Evolutionary conservation across 2,888 invertebrate species (phyloP).

Genomic region (Plebejus anna): DNA sequence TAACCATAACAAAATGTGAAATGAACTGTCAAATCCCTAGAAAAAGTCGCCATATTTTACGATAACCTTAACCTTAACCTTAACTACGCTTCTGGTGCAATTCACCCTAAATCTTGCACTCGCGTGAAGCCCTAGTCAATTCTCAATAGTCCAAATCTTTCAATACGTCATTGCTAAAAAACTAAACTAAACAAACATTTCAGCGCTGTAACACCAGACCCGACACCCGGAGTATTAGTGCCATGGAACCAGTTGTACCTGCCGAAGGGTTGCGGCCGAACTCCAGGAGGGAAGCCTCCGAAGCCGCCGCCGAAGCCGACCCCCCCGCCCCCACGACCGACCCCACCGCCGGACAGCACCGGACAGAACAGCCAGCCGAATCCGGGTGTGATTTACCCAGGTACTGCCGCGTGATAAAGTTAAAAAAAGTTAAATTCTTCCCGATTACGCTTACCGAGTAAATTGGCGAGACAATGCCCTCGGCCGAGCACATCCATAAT

Average conservation of each 20-base stretch:
- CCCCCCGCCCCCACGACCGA: constrained; percentile 46
- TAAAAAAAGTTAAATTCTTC: neutral
- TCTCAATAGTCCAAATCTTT: neutral
- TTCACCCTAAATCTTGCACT: too few species aligned
- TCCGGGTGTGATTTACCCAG: constrained; percentile 57
- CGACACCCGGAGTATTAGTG: constrained; percentile 50
- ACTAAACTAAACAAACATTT: constrained; percentile 20
- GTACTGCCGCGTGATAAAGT: constrained; percentile 33
- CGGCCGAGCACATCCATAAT: too few species aligned
- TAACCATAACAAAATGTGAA: too few species aligned
- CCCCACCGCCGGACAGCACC: constrained; percentile 55
- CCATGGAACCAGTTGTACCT: constrained; percentile 85
- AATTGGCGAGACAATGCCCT: too few species aligned
- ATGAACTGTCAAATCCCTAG: too few species aligned
- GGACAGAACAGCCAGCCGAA: constrained; percentile 62
- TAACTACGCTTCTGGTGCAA: too few species aligned
- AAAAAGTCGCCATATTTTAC: too few species aligned
- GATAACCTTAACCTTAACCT: too few species aligned
- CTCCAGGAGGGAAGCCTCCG: constrained; percentile 66
- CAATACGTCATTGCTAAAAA: neutral
- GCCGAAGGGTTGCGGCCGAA: constrained; percentile 85
- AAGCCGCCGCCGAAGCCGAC: constrained; percentile 60
- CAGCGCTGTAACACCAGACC: constrained; percentile 39
- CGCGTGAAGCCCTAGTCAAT: too few species aligned
- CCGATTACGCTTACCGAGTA: too few species aligned